A percentile compares a stretch with the other conserved stretches of the same genome.
Evolutionary conservation across 2,888 invertebrate genomes (phyloP).

Genomic region (Spisula subtruncata): DNA sequence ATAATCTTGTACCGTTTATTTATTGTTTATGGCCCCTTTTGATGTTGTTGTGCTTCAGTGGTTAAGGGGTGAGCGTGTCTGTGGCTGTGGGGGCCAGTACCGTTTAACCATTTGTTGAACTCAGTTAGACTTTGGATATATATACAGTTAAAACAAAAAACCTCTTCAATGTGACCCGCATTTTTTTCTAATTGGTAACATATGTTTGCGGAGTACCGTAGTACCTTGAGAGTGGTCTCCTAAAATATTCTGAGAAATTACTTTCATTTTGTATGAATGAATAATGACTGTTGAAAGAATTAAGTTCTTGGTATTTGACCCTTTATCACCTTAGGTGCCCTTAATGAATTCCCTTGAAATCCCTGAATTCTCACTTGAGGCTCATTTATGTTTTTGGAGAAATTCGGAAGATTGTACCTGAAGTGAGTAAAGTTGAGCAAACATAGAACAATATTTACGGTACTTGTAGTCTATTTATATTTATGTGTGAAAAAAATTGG

Average conservation of each 20-base stretch:
- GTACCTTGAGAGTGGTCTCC: conserved; percentile 23
- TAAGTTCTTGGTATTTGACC: conserved; percentile 39
- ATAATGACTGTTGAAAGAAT: conserved; percentile 34
- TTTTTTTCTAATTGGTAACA: conserved; percentile 63
- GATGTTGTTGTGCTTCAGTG: conserved; percentile 32
- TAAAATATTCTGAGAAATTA: conserved; percentile 41
- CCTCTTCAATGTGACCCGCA: conserved; percentile 56
- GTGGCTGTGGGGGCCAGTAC: conserved; percentile 30
- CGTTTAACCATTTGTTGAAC: conserved; percentile 24
- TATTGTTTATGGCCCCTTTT: conserved; percentile 62
- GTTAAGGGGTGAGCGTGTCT: conserved; percentile 48
- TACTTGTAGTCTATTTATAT: too few species aligned
- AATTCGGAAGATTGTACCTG: not conserved
- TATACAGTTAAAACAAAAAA: conserved; percentile 14
- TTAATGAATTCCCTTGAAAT: not conserved
- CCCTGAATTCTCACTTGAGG: not conserved
- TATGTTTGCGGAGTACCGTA: conserved; percentile 50
- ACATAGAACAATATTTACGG: too few species aligned
- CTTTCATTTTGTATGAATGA: conserved; percentile 11
- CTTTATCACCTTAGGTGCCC: conserved; percentile 39
- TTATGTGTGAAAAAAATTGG: too few species aligned
- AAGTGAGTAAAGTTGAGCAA: too few species aligned
- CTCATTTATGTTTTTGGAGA: not conserved
- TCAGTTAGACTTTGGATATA: not conserved
- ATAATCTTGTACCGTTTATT: conserved; percentile 63